These are phyloP conservation scores for Heteromyza rotundicornis DNA, from an alignment of 2,888 invertebrate genomes.

Conservation along the genomic window DNA sequence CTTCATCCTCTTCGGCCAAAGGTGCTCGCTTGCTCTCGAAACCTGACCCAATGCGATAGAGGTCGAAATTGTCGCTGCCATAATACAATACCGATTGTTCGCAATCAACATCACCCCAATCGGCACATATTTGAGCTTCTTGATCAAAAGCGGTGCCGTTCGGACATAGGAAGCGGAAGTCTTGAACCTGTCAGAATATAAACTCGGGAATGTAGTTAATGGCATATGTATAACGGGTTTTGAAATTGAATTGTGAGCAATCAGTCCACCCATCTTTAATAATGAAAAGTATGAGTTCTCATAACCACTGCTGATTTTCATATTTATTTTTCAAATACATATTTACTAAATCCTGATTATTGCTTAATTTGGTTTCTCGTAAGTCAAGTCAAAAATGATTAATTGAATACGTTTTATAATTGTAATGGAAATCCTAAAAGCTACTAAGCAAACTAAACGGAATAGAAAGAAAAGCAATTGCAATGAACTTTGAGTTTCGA, in stretches of 20 bases:
- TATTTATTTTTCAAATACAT: no score
- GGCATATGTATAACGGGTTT: neutral
- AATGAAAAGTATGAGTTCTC: neutral
- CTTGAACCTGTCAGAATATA: constrained; percentile 67
- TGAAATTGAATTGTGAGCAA: neutral
- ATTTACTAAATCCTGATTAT: neutral
- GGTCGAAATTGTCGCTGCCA: constrained; percentile 84
- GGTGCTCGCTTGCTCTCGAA: constrained; percentile 72
- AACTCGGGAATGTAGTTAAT: constrained; percentile 6
- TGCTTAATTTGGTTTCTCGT: no score
- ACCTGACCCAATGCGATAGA: constrained; percentile 81
- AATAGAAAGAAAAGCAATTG: neutral
- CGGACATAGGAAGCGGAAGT: constrained; percentile 87
- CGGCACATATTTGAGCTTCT: constrained; percentile 89
- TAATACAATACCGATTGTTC: constrained; percentile 80
- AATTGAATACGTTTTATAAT: no score
- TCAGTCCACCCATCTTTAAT: neutral
- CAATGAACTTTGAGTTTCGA: constrained; percentile 18
- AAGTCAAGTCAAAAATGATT: no score
- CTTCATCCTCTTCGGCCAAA: constrained; percentile 71
- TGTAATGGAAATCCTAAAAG: no score
- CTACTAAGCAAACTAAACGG: neutral
- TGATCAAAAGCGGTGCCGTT: constrained; percentile 91
- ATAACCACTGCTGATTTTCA: neutral
- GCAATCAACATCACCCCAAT: constrained; percentile 90